Evolutionary conservation across 2,113 vertebrate species (phyloP).

Genomic region (Lota lota): DNA sequence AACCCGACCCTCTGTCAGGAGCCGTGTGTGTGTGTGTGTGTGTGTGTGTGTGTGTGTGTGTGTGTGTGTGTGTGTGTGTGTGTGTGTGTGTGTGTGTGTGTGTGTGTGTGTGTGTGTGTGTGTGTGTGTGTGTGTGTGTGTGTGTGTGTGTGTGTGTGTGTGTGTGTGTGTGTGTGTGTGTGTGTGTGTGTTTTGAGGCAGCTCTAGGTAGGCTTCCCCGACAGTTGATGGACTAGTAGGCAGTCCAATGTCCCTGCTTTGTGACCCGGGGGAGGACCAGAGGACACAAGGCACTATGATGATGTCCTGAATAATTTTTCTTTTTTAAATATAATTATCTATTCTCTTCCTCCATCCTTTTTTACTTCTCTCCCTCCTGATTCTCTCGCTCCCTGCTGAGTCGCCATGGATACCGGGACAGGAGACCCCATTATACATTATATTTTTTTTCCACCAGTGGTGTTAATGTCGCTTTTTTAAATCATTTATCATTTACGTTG

Average conservation of each 20-base stretch:
- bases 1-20: slow-evolving; percentile 39
- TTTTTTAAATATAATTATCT: slow-evolving; percentile 3
- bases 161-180: too few species aligned
- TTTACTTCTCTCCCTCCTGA: slow-evolving; percentile 27
- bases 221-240: slow-evolving; percentile 56
- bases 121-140: too few species aligned
- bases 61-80: too few species aligned
- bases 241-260: slow-evolving; percentile 56
- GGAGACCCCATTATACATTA: slow-evolving; percentile 56
- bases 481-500: slow-evolving; percentile 76
- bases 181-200: slow-evolving; percentile 44
- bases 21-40: not conserved
- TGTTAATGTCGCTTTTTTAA: slow-evolving; percentile 63
- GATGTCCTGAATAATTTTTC: slow-evolving; percentile 24
- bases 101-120: too few species aligned
- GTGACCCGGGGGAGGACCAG: slow-evolving; percentile 22
- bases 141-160: too few species aligned
- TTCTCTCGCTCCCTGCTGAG: slow-evolving; percentile 33
- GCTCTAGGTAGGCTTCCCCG: slow-evolving; percentile 58
- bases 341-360: slow-evolving; percentile 26
- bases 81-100: too few species aligned
- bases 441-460: slow-evolving; percentile 58
- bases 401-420: slow-evolving; percentile 43
- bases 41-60: too few species aligned
- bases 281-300: slow-evolving; percentile 41